A percentile compares a stretch with the other conserved stretches of the same genome.
Conservation (phyloP, 2,797 vertebrate genomes). For the Gymnopithys bicolor region DNA sequence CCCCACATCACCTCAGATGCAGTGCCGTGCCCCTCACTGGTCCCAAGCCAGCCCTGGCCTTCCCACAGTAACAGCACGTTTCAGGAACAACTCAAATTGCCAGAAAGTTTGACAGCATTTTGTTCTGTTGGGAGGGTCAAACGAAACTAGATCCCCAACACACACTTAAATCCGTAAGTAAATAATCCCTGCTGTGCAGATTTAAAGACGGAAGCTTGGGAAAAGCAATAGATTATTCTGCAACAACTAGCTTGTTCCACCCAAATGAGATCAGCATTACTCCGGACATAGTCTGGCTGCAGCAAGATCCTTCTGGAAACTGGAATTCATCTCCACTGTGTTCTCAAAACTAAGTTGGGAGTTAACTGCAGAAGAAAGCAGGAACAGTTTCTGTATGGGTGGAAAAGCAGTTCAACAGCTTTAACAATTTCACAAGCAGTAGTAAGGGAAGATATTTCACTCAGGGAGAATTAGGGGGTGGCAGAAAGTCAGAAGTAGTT, state of each 20-base stretch:
- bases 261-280: constrained; percentile 48
- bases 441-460: not conserved
- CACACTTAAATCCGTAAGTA: constrained; percentile 30
- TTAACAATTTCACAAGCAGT: not conserved
- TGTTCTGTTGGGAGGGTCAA: not conserved
- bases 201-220: constrained; percentile 27
- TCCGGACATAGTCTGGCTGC: not conserved
- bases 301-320: constrained; percentile 4
- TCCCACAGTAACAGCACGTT: rapidly evolving
- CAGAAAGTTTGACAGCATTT: not conserved
- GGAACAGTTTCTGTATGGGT: not conserved
- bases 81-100: not conserved
- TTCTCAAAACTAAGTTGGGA: not conserved
- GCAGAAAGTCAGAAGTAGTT: not conserved
- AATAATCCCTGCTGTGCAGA: constrained; percentile 32
- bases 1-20: rapidly evolving
- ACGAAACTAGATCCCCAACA: not conserved
- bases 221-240: constrained; percentile 23
- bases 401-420: not conserved
- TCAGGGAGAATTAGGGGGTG: not conserved
- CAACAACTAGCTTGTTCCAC: constrained; percentile 31
- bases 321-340: not conserved
- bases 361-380: not conserved
- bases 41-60: not conserved
- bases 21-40: rapidly evolving